Conservation (phyloP, 1,140 invertebrate genomes). For the Drosophila micromelanica region DNA sequence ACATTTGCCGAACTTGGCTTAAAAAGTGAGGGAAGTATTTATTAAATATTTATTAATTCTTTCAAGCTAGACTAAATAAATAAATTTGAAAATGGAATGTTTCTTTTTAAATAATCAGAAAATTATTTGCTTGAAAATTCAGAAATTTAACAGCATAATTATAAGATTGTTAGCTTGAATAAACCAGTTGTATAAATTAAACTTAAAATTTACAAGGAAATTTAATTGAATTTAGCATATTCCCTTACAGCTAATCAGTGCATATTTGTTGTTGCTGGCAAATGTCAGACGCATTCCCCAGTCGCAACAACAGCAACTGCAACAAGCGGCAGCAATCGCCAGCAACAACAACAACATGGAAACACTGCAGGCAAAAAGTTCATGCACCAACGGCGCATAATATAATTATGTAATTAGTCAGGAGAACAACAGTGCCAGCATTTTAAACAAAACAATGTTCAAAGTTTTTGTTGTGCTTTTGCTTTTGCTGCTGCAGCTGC, state of each 20-base stretch:
- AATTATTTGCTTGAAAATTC: background rate
- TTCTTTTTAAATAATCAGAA: no score
- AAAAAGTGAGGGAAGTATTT: no score
- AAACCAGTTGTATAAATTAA: no score
- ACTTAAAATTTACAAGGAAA: no score
- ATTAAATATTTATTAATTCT: background rate
- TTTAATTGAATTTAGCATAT: background rate
- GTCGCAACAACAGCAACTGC: background rate
- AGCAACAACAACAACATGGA: conserved; percentile 7
- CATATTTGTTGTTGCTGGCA: conserved; percentile 6
- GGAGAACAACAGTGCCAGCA: conserved; percentile 41
- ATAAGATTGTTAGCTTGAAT: no score
- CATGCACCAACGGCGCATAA: conserved; percentile 13
- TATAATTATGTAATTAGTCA: conserved; percentile 70
- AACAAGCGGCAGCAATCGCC: no score
- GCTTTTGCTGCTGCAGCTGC: background rate
- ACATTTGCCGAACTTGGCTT: no score
- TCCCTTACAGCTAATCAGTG: conserved; percentile 2
- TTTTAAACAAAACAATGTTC: conserved; percentile 69
- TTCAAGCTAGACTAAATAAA: background rate
- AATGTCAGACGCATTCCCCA: background rate
- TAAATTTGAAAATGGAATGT: background rate
- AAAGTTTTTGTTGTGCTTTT: conserved; percentile 23
- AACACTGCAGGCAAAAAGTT: background rate
- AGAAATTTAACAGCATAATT: no score